phyloP scores from a whole-genome alignment of 2,888 invertebrate species.

The Oasisia sp. region DNA sequence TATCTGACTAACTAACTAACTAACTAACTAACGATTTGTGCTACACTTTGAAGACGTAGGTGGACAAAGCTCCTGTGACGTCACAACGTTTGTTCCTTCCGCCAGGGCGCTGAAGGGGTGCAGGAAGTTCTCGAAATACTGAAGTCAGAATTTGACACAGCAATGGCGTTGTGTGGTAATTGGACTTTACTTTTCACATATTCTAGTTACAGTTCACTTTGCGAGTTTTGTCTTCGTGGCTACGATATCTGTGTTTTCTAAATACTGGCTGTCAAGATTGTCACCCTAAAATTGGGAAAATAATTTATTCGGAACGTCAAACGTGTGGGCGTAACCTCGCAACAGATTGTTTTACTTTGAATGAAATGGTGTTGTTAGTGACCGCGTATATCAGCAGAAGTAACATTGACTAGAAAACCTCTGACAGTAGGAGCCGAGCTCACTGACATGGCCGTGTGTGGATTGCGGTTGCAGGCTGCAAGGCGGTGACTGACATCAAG shows the following conservation, averaged over 20 bases:
- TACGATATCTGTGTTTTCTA: too few relatives aligned
- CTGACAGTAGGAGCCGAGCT: neutral
- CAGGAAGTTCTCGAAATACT: constrained; percentile 78
- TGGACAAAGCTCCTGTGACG: neutral
- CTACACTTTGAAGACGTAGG: neutral
- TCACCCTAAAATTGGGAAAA: too few relatives aligned
- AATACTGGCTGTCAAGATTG: too few relatives aligned
- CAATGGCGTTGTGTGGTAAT: constrained; percentile 73
- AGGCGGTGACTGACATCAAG: neutral
- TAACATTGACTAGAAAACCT: neutral
- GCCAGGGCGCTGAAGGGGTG: constrained; percentile 80
- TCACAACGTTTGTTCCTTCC: neutral
- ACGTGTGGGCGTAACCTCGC: too few relatives aligned
- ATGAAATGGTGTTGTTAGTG: too few relatives aligned
- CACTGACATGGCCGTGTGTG: neutral
- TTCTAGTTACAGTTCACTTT: neutral
- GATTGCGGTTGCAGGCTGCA: neutral
- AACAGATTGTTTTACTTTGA: too few relatives aligned
- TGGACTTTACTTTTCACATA: neutral
- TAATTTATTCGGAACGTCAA: too few relatives aligned
- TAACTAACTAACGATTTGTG: too few relatives aligned
- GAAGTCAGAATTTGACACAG: constrained; percentile 78
- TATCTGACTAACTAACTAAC: neutral
- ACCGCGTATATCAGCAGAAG: too few relatives aligned
- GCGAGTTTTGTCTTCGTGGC: too few relatives aligned